phyloP scores from a whole-genome alignment of 2,888 invertebrate species.

The Rhogogaster chlorosoma region DNA sequence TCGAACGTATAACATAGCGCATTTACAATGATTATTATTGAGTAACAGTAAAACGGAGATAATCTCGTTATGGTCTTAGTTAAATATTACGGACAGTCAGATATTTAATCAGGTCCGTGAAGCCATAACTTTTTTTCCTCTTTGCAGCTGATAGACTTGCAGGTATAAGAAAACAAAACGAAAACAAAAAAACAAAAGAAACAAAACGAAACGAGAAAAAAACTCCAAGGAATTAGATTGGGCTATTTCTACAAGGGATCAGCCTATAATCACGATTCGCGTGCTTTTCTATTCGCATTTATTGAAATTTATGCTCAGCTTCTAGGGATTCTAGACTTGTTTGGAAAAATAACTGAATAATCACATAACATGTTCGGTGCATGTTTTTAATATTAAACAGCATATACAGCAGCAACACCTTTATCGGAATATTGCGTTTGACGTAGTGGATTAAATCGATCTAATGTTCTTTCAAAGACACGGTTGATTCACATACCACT shows the following conservation, averaged over 20 bases:
- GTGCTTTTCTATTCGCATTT: neutral
- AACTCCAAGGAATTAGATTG: neutral
- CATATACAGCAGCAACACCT: conserved; percentile 14
- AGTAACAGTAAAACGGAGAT: conserved; percentile 15
- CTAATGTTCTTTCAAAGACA: neutral
- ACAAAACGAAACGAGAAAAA: neutral
- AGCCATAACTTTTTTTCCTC: neutral
- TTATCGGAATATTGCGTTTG: neutral
- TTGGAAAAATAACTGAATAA: conserved; percentile 9
- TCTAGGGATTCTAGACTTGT: neutral
- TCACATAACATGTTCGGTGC: neutral
- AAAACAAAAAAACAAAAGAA: neutral
- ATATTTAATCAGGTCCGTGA: neutral
- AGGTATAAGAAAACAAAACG: neutral
- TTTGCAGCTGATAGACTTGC: neutral
- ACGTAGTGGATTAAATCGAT: neutral
- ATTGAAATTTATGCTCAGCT: conserved; percentile 14
- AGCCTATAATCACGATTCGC: neutral
- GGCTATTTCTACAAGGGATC: neutral
- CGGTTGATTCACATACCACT: neutral
- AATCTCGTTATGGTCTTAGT: conserved; percentile 32
- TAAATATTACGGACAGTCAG: neutral
- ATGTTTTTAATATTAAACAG: conserved; percentile 9
- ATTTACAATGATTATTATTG: conserved; percentile 20
- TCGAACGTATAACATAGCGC: neutral